Conservation (phyloP, 35 echinoderm and acorn worm species). For the Patiria miniata region DNA sequence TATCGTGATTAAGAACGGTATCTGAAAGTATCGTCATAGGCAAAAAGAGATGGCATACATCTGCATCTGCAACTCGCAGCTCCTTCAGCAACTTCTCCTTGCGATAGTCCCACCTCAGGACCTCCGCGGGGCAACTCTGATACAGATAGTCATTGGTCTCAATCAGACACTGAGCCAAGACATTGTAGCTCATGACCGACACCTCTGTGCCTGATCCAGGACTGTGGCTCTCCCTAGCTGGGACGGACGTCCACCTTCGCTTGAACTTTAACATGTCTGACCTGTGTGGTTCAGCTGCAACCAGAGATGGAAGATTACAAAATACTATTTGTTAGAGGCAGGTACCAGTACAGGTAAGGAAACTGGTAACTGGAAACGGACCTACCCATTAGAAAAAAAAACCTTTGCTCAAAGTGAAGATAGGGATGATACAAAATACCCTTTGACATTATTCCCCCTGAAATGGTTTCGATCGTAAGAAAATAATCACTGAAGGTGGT, state of each 20-base stretch:
- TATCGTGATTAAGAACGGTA: no score
- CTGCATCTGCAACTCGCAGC: slow-evolving; percentile 31
- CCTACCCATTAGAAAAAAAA: no score
- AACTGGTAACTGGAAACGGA: no score
- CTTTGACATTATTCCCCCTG: no score
- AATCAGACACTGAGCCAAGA: slow-evolving; percentile 59
- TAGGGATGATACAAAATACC: no score
- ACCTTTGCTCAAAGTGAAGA: no score
- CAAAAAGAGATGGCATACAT: slow-evolving; percentile 21
- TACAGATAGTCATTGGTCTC: slow-evolving; percentile 41
- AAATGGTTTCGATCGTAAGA: no score
- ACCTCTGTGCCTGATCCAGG: slow-evolving; percentile 30
- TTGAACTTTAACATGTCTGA: background rate
- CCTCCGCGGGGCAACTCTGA: slow-evolving; percentile 5
- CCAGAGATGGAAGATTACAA: no score
- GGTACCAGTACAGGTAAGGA: no score
- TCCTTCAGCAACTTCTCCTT: slow-evolving; percentile 40
- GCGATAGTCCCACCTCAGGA: slow-evolving; percentile 50
- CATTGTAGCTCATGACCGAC: slow-evolving; percentile 50
- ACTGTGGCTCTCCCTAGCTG: background rate
- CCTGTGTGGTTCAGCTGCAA: background rate
- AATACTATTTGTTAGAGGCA: no score
- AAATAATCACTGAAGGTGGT: no score
- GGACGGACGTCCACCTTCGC: slow-evolving; percentile 19
- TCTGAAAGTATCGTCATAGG: background rate